Percentiles rank a stretch among this genome's conserved stretches.
Evolutionary conservation across 2,797 vertebrate genomes (phyloP).

Genomic region (Bovichtus variegatus): DNA sequence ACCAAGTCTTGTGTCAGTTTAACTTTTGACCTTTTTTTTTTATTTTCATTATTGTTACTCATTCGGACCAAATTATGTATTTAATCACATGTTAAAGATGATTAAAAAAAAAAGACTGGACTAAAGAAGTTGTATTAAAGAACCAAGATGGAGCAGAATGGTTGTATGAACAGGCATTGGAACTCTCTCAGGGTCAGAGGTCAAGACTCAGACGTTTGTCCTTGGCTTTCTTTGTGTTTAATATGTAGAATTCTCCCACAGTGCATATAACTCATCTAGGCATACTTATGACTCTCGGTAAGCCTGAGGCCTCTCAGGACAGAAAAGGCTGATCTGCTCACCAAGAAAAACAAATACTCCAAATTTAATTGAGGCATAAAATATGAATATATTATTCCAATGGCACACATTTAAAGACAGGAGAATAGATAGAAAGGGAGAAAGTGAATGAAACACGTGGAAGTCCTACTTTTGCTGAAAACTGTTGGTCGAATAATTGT

Average conservation of each 20-base stretch:
- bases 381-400: constrained; percentile 13
- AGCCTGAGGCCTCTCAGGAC: background rate
- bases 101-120: too few species aligned
- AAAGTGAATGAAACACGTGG: too few species aligned
- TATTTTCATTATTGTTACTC: background rate
- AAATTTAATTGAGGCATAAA: constrained; percentile 18
- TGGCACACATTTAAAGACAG: background rate
- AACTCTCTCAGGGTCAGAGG: background rate
- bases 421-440: background rate
- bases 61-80: background rate
- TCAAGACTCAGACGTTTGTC: background rate
- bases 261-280: constrained; percentile 23
- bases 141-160: background rate
- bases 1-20: background rate
- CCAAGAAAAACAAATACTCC: constrained; percentile 28
- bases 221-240: constrained; percentile 13
- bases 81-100: background rate
- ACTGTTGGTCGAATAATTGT: too few species aligned
- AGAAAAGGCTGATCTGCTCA: constrained; percentile 1
- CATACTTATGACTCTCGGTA: constrained; percentile 15
- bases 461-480: too few species aligned
- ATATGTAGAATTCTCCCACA: constrained; percentile 1
- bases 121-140: background rate
- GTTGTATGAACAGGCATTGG: background rate
- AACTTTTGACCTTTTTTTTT: constrained; percentile 3